Evolutionary conservation across 23 tunicate genomes (phyloP), one percentile per base, ranked within the genome.

Genomic region (Clavelina lepadiformis): DNA sequence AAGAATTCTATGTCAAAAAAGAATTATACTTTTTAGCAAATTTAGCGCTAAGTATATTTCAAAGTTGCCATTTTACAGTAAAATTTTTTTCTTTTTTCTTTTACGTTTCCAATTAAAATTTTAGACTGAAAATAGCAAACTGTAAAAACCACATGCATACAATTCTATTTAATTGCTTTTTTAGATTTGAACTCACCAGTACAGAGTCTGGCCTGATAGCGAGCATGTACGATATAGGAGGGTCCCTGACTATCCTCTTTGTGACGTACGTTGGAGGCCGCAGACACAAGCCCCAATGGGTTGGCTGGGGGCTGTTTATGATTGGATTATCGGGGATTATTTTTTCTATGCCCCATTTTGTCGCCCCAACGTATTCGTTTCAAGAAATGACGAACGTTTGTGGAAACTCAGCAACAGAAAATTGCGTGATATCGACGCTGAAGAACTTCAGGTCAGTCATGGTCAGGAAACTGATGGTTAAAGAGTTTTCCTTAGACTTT

Each of bases 171-270:
- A n/a, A n/a, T 53, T 53, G 21, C 18, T 26, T 30, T 23, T 64
- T 6, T 56, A 83, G 98, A 54, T 91, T 91, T 33, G 91, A 83
- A 51, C 77, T 91, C 15, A 78, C 63, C 44, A 82, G 91, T 65
- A 76, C 81, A 0, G 98, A 91, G 50, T 62, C 80, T 30, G 98
- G 92, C 26, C 67, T 91, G 28, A 77, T 91, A 3, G 77, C 93
- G 6, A 70, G 81, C 51, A 60, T 69, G 28, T 76, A 76, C 71
- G 98, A 91, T 80, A 75, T 83, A 4, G 81, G 76, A 3, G 58
- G 68, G 18, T 72, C 73, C 28, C 31, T 74, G 44, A 58, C 77
- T 1, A 54, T 87, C 33, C 38, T 74, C 28, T 73, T 74, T 67
- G 96, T 87, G 29, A 73, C 96, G 5, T 87, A 79, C 51, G 54